Evolutionary conservation across 2,113 vertebrate species (phyloP).

Genomic region (Tenebrosternarchus preto): DNA sequence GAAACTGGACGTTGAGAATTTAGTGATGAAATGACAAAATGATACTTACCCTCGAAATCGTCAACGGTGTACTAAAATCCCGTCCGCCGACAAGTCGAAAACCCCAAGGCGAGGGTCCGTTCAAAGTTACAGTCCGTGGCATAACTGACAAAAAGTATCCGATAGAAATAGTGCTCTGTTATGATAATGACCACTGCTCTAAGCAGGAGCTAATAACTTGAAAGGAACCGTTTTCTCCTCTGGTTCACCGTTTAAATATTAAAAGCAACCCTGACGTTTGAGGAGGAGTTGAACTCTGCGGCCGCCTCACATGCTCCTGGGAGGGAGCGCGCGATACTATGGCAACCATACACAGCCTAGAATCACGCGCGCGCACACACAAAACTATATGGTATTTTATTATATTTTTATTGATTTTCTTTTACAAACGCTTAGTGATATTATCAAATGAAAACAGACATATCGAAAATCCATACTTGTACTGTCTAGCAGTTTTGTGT

Average conservation of each 20-base stretch:
- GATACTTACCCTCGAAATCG: slow-evolving; percentile 89
- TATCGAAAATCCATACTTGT: too few relatives aligned
- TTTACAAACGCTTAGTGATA: too few relatives aligned
- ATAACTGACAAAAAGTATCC: slow-evolving; percentile 63
- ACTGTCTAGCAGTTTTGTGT: too few relatives aligned
- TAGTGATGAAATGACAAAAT: slow-evolving; percentile 1
- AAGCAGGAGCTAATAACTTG: slow-evolving; percentile 36
- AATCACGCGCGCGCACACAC: not conserved
- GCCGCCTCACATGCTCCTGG: slow-evolving; percentile 34
- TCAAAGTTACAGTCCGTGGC: slow-evolving; percentile 85
- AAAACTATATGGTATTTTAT: too few relatives aligned
- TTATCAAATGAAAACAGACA: not conserved
- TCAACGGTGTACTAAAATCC: slow-evolving; percentile 91
- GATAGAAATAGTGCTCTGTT: not conserved
- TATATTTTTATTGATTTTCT: too few relatives aligned
- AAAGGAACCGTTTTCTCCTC: slow-evolving; percentile 58
- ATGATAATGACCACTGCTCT: not conserved
- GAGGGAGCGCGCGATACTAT: slow-evolving; percentile 39
- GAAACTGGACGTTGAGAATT: not conserved
- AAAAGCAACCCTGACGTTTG: slow-evolving; percentile 66
- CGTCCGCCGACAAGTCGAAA: slow-evolving; percentile 93
- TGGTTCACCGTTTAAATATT: slow-evolving; percentile 72
- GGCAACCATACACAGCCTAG: slow-evolving; percentile 19
- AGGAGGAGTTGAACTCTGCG: slow-evolving; percentile 54
- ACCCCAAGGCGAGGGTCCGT: slow-evolving; percentile 92